Conservation (phyloP, 2,888 invertebrate species). For the Caenorhabditis parvicauda region DNA sequence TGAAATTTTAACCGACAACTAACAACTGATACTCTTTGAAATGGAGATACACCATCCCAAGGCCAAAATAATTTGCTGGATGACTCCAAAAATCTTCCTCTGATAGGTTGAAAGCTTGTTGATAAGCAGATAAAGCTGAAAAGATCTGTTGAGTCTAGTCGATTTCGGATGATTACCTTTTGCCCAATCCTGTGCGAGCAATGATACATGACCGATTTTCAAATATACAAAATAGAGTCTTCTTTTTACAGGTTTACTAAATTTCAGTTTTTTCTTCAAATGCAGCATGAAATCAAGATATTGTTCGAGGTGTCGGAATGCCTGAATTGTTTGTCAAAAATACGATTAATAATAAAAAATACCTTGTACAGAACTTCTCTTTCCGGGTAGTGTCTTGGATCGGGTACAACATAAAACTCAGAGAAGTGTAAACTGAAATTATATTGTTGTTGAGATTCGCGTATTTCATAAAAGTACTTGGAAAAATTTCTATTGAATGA, state of each 20-base stretch:
- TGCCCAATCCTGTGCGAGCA: constrained; percentile 85
- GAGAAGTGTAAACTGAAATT: constrained; percentile 27
- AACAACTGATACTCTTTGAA: constrained; percentile 92
- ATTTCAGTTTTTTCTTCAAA: constrained; percentile 7
- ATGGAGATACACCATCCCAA: constrained; percentile 93
- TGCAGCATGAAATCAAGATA: constrained; percentile 9
- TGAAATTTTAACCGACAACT: constrained; percentile 10
- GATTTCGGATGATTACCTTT: constrained; percentile 74
- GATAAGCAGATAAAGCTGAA: constrained; percentile 93
- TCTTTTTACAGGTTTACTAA: constrained; percentile 10
- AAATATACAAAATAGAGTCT: constrained; percentile 73
- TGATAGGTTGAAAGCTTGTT: constrained; percentile 76
- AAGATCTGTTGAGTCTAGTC: constrained; percentile 61
- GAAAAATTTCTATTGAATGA: neutral
- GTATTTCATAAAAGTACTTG: neutral
- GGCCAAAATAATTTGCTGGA: constrained; percentile 85
- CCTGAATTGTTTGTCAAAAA: neutral
- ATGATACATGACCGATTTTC: constrained; percentile 90
- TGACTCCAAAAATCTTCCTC: constrained; percentile 81
- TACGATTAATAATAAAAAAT: neutral
- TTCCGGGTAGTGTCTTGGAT: constrained; percentile 7
- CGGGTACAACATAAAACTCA: constrained; percentile 13
- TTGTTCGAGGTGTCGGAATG: constrained; percentile 6
- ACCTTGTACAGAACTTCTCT: constrained; percentile 31
- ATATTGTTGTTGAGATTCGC: neutral